Percentiles rank a stretch among this genome's conserved stretches.
Conservation (phyloP, 2,113 vertebrate genomes). For the Neoarius graeffei region DNA sequence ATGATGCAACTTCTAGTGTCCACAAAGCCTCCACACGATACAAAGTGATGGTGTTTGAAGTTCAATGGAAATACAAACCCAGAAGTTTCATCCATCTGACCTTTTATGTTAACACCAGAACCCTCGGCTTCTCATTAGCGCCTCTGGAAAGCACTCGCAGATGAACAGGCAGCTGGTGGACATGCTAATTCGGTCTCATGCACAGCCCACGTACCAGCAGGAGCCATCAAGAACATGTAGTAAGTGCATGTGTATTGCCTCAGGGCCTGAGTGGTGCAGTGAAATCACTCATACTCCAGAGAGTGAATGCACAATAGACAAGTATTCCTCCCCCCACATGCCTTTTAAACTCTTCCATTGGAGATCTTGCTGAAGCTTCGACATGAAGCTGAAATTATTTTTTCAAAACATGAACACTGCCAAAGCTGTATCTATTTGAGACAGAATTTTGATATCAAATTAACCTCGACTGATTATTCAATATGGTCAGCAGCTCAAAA, state of each 20-base stretch:
- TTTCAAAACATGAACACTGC: neutral
- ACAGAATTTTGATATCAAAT: neutral
- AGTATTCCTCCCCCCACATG: neutral
- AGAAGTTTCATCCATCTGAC: slow-evolving; percentile 1
- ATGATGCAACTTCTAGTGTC: neutral
- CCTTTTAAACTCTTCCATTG: neutral
- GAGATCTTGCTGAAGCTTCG: neutral
- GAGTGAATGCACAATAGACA: slow-evolving; percentile 22
- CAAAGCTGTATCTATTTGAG: neutral
- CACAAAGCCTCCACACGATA: neutral
- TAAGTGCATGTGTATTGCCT: slow-evolving; percentile 7
- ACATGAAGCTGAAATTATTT: neutral
- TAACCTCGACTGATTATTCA: neutral
- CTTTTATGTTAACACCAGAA: slow-evolving; percentile 26
- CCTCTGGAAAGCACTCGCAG: slow-evolving; percentile 33
- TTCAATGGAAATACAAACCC: slow-evolving; percentile 31
- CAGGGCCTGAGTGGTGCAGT: neutral
- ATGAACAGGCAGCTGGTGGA: slow-evolving; percentile 36
- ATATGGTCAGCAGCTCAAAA: neutral
- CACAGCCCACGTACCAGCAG: slow-evolving; percentile 15
- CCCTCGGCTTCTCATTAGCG: slow-evolving; percentile 1
- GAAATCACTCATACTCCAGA: slow-evolving; percentile 23
- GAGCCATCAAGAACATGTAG: slow-evolving; percentile 1
- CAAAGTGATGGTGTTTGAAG: neutral
- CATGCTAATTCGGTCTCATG: slow-evolving; percentile 27